A percentile compares a stretch with the other conserved stretches of the same genome.
These are phyloP conservation scores for Siderastrea siderea DNA, from an alignment of 92 coral and sea anemone genomes.

Conservation along the genomic window DNA sequence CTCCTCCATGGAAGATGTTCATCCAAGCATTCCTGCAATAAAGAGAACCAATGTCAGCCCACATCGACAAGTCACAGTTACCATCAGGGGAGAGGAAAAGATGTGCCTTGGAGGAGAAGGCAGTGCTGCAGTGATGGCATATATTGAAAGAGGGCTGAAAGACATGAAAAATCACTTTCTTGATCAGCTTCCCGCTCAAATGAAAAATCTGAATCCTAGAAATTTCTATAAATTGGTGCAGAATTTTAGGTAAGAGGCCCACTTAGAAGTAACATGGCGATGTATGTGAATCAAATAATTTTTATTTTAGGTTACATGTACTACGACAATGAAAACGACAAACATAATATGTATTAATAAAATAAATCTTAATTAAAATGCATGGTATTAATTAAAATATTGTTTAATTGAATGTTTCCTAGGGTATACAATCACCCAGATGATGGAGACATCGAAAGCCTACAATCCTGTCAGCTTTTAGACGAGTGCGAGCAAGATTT, in stretches of 20 bases:
- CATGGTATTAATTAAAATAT: too few relatives aligned
- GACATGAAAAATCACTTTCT: constrained; percentile 46
- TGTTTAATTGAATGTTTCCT: not conserved
- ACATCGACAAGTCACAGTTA: constrained; percentile 22
- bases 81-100: not conserved
- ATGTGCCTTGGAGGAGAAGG: constrained; percentile 56
- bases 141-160: constrained; percentile 20
- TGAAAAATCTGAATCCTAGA: constrained; percentile 39
- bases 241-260: constrained; percentile 33
- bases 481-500: constrained; percentile 63
- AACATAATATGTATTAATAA: not conserved
- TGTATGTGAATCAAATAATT: too few relatives aligned
- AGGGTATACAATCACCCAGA: constrained; percentile 47
- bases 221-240: constrained; percentile 33
- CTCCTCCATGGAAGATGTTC: constrained; percentile 54
- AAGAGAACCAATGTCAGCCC: constrained; percentile 20
- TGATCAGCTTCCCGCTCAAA: constrained; percentile 40
- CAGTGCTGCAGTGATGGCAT: not conserved
- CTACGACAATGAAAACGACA: too few relatives aligned
- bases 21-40: constrained; percentile 37
- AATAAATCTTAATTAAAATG: not conserved
- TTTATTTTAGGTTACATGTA: too few relatives aligned
- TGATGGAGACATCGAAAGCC: too few relatives aligned
- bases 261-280: not conserved
- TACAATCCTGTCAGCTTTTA: constrained; percentile 3